These are phyloP conservation scores for Jaculus jaculus DNA, from an alignment of 2,113 vertebrate species.

Conservation along the genomic window DNA sequence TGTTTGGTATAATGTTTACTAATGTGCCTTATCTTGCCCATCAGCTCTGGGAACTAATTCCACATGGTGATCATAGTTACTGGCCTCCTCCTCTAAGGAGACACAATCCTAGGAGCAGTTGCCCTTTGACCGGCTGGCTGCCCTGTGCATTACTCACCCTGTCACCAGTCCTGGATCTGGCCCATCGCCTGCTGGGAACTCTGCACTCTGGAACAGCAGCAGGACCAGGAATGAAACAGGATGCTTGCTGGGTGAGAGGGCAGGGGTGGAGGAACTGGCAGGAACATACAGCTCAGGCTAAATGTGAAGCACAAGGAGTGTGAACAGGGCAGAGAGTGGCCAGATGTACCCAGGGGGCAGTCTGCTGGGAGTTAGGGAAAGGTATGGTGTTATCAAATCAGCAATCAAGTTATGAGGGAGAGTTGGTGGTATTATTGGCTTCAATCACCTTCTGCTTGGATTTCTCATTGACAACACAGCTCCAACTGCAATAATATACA, in stretches of 20 bases:
- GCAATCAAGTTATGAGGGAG: background rate
- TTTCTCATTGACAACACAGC: background rate
- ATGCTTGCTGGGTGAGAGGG: constrained; percentile 32
- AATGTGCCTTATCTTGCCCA: constrained; percentile 75
- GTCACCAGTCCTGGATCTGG: constrained; percentile 19
- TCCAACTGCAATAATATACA: constrained; percentile 32
- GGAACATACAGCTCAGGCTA: background rate
- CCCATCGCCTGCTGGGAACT: background rate
- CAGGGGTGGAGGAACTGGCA: constrained; percentile 5
- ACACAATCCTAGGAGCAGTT: constrained; percentile 39
- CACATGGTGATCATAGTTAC: constrained; percentile 43
- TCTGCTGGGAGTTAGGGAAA: background rate
- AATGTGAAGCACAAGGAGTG: background rate
- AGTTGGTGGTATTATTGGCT: background rate
- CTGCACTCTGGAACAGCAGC: background rate
- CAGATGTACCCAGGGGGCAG: no score
- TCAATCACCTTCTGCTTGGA: background rate
- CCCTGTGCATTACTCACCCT: constrained; percentile 57
- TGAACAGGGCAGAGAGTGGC: background rate
- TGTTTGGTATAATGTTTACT: constrained; percentile 49
- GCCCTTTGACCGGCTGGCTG: constrained; percentile 60
- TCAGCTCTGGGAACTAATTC: constrained; percentile 61
- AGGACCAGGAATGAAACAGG: constrained; percentile 41
- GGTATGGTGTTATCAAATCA: background rate
- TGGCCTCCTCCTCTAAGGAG: constrained; percentile 4